Conservation (phyloP, 2,888 invertebrate species). For the Uloborus plumipes region DNA sequence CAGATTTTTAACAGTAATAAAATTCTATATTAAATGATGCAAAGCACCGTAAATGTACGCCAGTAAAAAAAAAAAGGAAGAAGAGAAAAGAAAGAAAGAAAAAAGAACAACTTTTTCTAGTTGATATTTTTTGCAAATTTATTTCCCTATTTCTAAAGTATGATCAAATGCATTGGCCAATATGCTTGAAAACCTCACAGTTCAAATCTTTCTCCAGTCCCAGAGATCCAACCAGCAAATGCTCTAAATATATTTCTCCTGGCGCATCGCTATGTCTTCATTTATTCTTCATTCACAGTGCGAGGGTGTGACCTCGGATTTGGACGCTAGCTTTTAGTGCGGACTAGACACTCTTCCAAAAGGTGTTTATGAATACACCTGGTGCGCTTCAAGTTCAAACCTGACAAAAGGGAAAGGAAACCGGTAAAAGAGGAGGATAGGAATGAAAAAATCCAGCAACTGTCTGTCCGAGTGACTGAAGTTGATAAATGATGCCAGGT, state of each 20-base stretch:
- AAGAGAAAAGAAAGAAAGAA: too few relatives aligned
- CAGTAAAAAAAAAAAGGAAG: too few relatives aligned
- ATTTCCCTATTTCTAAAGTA: too few relatives aligned
- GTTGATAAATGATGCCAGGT: conserved; percentile 54
- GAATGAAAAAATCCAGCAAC: conserved; percentile 31
- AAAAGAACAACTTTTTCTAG: too few relatives aligned
- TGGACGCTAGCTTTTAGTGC: conserved; percentile 15
- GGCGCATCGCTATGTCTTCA: conserved; percentile 5
- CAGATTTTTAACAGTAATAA: too few relatives aligned
- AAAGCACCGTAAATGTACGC: too few relatives aligned
- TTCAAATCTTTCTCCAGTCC: too few relatives aligned
- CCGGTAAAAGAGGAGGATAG: background rate
- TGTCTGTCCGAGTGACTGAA: conserved; percentile 55
- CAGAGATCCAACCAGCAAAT: too few relatives aligned
- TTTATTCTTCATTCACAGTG: conserved; percentile 15
- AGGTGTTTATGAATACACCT: conserved; percentile 54
- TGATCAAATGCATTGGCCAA: too few relatives aligned
- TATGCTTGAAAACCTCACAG: too few relatives aligned
- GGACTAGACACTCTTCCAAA: conserved; percentile 1
- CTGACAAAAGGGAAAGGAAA: conserved; percentile 26
- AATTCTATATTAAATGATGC: too few relatives aligned
- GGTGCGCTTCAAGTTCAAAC: conserved; percentile 33
- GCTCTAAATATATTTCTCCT: background rate
- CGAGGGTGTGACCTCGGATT: conserved; percentile 46
- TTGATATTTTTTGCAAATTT: too few relatives aligned